Percentiles rank a stretch among this genome's conserved stretches.
phyloP scores from a whole-genome alignment of 2,888 invertebrate species.

The Nephrotoma guestfalica region DNA sequence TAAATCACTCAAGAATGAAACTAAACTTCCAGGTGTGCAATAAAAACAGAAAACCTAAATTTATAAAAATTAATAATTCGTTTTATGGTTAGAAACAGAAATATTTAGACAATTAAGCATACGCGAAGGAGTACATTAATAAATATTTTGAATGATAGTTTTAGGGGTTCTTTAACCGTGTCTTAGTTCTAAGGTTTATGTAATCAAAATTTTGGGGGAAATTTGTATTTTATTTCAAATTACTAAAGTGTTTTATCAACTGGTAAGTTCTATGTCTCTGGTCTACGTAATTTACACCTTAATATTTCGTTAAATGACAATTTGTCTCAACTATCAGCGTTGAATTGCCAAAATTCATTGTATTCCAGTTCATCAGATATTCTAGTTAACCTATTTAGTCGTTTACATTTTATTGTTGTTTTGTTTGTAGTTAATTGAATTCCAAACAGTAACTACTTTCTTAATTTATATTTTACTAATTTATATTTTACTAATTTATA shows the following conservation, averaged over 20 bases:
- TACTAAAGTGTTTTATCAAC: neutral
- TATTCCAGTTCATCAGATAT: too few relatives aligned
- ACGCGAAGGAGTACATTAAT: neutral
- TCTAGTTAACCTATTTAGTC: too few relatives aligned
- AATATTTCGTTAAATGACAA: too few relatives aligned
- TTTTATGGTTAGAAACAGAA: neutral
- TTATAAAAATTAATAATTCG: neutral
- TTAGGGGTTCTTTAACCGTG: neutral
- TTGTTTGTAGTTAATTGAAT: too few relatives aligned
- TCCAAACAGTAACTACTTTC: too few relatives aligned
- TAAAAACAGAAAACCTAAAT: neutral
- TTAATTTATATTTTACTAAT: too few relatives aligned
- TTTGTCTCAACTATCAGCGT: too few relatives aligned
- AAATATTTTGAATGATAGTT: neutral
- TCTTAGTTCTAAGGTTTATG: neutral
- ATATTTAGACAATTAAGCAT: neutral
- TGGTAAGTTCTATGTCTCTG: too few relatives aligned
- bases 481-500: too few relatives aligned
- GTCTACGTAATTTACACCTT: too few relatives aligned
- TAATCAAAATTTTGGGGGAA: neutral
- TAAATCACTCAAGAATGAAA: neutral
- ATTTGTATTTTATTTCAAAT: neutral
- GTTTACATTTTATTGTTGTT: too few relatives aligned
- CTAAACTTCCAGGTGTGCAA: neutral
- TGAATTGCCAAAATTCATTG: too few relatives aligned